Conservation (phyloP, 1,140 invertebrate genomes). For the Aphidius gifuensis region DNA sequence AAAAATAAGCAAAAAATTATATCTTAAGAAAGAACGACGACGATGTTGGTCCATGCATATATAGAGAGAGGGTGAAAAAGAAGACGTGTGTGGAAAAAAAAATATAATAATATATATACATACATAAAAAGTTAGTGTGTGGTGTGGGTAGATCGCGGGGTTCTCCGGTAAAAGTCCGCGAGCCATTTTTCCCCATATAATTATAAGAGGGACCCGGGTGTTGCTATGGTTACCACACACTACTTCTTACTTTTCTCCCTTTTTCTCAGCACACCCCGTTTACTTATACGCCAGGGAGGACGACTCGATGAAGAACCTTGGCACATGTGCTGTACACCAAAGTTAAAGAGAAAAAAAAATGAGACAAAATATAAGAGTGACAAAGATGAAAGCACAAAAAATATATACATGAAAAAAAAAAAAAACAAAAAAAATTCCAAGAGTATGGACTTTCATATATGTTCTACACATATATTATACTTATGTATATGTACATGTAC, state of each 20-base stretch:
- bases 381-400: too few relatives aligned
- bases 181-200: slow-evolving; percentile 50
- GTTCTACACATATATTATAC: slow-evolving; percentile 3
- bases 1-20: slow-evolving; percentile 6
- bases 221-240: slow-evolving; percentile 46
- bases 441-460: slow-evolving; percentile 16
- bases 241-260: slow-evolving; percentile 18
- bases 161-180: slow-evolving; percentile 33
- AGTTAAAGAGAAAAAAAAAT: too few relatives aligned
- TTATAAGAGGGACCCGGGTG: slow-evolving; percentile 49
- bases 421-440: slow-evolving; percentile 21
- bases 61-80: background rate
- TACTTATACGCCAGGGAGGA: slow-evolving; percentile 28
- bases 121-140: background rate
- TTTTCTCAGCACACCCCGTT: slow-evolving; percentile 29
- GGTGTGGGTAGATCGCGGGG: slow-evolving; percentile 24
- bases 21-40: slow-evolving; percentile 6
- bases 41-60: background rate
- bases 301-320: slow-evolving; percentile 9
- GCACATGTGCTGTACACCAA: slow-evolving; percentile 21
- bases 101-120: background rate
- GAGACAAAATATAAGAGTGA: too few relatives aligned
- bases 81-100: background rate
- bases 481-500: slow-evolving; percentile 9
- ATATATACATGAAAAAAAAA: background rate